Evolutionary conservation across 2,888 invertebrate genomes (phyloP).

Genomic region (Synanthedon myopaeformis): DNA sequence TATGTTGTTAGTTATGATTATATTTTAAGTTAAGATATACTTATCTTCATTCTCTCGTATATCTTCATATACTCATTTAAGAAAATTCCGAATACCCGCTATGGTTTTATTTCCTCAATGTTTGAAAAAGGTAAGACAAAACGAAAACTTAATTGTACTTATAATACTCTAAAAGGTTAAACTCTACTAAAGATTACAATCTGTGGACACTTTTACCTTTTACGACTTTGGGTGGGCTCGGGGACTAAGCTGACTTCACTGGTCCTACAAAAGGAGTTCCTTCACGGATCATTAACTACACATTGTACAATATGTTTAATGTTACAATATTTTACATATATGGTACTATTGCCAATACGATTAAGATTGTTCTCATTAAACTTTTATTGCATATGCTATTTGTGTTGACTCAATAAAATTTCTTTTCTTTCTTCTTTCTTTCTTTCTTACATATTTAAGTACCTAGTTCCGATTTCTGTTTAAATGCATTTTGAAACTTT

Average conservation of each 20-base stretch:
- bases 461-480: not conserved
- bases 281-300: constrained; percentile 12
- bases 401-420: no score
- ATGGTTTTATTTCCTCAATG: no score
- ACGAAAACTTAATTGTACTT: not conserved
- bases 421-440: no score
- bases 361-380: no score
- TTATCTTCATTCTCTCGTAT: no score
- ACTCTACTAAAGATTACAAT: not conserved
- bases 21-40: no score
- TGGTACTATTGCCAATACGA: no score
- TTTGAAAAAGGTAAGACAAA: no score
- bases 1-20: no score
- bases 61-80: no score
- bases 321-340: not conserved
- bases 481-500: not conserved
- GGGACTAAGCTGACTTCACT: constrained; percentile 1
- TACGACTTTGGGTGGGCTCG: not conserved
- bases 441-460: not conserved
- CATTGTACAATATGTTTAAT: constrained; percentile 9
- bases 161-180: not conserved
- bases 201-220: not conserved
- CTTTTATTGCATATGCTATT: no score
- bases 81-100: no score
- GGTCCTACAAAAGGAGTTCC: constrained; percentile 8